These are phyloP conservation scores for Camponotus vicinus DNA, from an alignment of 1,140 invertebrate genomes.

Conservation along the genomic window DNA sequence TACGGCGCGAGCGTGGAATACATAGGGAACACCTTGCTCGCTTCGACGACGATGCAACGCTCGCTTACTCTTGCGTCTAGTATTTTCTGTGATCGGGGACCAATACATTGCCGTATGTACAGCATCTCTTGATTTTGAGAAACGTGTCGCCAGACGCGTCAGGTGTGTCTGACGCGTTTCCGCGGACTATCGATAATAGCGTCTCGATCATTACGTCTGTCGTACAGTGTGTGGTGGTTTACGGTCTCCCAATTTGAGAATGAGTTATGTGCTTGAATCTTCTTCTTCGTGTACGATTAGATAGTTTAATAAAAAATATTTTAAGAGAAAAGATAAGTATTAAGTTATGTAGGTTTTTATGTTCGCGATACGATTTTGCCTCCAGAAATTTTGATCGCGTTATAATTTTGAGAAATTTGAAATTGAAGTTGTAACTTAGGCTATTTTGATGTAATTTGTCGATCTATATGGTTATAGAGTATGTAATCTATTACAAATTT, in stretches of 20 bases:
- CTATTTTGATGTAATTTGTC: no score
- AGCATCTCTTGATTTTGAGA: conserved; percentile 57
- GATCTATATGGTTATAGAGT: no score
- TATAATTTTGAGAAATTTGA: not conserved
- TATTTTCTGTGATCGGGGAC: conserved; percentile 47
- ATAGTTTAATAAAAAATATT: no score
- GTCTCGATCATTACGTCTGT: not conserved
- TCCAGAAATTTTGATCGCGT: not conserved
- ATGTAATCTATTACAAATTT: no score
- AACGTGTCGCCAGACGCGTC: conserved; percentile 11
- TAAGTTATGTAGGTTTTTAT: no score
- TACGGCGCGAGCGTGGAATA: conserved; percentile 78
- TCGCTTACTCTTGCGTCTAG: conserved; percentile 43
- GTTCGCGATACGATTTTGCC: no score
- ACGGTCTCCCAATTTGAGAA: not conserved
- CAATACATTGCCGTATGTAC: conserved; percentile 25
- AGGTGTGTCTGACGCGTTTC: conserved; percentile 6
- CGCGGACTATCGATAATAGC: not conserved
- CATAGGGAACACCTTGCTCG: conserved; percentile 74
- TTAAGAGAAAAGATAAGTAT: no score
- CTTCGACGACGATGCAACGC: conserved; percentile 42
- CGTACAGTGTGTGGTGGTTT: not conserved
- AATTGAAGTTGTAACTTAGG: not conserved
- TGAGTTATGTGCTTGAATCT: not conserved
- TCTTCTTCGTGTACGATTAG: no score